phyloP scores from a whole-genome alignment of 2,797 vertebrate genomes.

The Serranus cabrilla region DNA sequence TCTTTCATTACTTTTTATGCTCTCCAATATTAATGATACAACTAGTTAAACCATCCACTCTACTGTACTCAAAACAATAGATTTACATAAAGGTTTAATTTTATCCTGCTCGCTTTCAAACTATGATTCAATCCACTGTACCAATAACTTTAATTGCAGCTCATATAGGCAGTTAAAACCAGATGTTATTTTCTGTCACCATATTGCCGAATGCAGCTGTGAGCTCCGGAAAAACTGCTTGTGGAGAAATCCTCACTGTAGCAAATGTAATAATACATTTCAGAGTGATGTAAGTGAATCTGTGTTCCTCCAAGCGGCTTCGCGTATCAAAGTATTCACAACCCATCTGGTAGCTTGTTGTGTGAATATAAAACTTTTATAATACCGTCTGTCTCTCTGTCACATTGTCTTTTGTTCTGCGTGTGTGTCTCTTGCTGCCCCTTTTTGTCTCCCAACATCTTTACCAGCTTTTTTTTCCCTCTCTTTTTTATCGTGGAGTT shows the following conservation, averaged over 20 bases:
- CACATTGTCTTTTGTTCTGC: not conserved
- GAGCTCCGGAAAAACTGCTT: not conserved
- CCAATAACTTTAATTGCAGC: too few species aligned
- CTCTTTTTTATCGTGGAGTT: not conserved
- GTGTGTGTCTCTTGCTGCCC: not conserved
- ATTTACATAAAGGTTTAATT: too few species aligned
- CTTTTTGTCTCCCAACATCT: not conserved
- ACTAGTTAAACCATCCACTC: too few species aligned
- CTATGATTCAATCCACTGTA: too few species aligned
- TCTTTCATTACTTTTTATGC: too few species aligned
- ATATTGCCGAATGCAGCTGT: not conserved
- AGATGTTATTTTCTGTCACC: not conserved
- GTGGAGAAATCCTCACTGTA: not conserved
- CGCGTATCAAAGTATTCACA: constrained; percentile 6
- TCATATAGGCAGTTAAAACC: not conserved
- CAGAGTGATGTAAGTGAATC: constrained; percentile 8
- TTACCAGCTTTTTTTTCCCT: not conserved
- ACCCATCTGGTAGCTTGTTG: constrained; percentile 6
- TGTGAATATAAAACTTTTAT: constrained; percentile 12
- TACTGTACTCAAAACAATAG: too few species aligned
- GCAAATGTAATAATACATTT: not conserved
- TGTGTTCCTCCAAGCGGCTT: not conserved
- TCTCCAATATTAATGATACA: too few species aligned
- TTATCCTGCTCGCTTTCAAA: too few species aligned
- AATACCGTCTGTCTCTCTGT: constrained; percentile 12